Evolutionary conservation across 2,797 vertebrate genomes (phyloP), one percentile per base, ranked within the genome.

Genomic region (Furcifer pardalis): DNA sequence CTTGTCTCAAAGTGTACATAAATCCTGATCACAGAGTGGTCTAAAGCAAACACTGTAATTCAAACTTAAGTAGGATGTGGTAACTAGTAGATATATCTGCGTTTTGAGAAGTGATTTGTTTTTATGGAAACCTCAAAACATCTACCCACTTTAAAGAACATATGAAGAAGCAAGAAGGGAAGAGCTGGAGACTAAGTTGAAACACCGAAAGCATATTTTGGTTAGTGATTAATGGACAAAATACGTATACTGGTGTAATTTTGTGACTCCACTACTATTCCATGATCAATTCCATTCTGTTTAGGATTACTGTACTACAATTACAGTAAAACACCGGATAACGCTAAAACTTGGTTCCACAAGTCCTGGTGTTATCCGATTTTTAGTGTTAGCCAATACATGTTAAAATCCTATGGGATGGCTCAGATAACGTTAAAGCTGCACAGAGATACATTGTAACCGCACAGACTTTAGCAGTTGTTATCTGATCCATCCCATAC

Each of bases 21-120:
- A 44, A 40, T 25, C 32, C 56, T 27, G 44, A 74, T n/a, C 52
- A 84, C 21, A 0, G 63, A 40, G 15, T 2, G 52, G 12, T 75
- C 81, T 87, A 59, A 79, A 40, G 42, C 25, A 40, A 65, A 7
- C 84, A 88, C 9, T 76, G 19, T 27, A 12, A 78, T 82, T 69
- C 77, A 84, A 40, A 69, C 46, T 32, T 84, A 60, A 69, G 56
- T 25, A 68, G 8, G 52, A 77, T 83, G 49, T 40, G 59, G 32
- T 81, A 52, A 74, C 21, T 35, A 80, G 77, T 65, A 35, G 68
- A 83, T 1, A 17, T n/a, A 63, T 52, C 25, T 68, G 12, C 13
- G n/a, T 12, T 72, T 63, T 49, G 27, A 27, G 25, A 42, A 82
- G 42, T 5, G 2, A 7, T 27, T 68, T 68, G 19, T 35, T 21